Evolutionary conservation across 2,888 invertebrate species (phyloP).

Genomic region (Cephus spinipes): DNA sequence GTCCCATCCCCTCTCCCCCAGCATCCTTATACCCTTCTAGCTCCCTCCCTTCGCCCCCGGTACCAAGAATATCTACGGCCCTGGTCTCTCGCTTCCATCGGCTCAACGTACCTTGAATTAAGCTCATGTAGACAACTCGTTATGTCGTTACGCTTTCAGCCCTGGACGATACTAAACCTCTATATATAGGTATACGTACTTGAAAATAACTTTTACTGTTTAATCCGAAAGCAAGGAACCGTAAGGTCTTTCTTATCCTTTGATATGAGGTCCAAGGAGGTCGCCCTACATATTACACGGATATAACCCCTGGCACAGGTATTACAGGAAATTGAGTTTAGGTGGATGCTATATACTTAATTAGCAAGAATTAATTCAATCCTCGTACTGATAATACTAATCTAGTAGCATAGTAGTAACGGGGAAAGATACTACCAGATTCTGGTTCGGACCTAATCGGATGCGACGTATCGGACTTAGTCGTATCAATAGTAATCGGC

Average conservation of each 20-base stretch:
- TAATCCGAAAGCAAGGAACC: neutral
- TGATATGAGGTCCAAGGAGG: neutral
- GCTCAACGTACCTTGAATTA: conserved; percentile 57
- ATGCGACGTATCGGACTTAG: neutral
- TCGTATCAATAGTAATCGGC: no score
- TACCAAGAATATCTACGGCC: neutral
- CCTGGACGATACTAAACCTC: neutral
- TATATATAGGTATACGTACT: neutral
- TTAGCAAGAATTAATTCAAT: neutral
- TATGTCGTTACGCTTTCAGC: conserved; percentile 45
- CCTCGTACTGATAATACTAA: neutral
- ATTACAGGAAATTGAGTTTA: neutral
- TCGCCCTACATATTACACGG: neutral
- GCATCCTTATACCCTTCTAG: conserved; percentile 21
- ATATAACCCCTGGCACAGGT: neutral
- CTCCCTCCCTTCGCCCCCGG: conserved; percentile 11
- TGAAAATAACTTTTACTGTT: neutral
- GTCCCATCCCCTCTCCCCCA: conserved; percentile 34
- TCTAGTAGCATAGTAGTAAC: neutral
- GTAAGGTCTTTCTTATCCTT: neutral
- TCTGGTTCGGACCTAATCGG: neutral
- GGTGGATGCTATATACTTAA: neutral
- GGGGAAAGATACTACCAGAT: neutral
- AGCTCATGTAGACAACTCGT: conserved; percentile 55
- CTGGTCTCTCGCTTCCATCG: conserved; percentile 7